Evolutionary conservation across 2,888 invertebrate species (phyloP), one percentile per base, ranked within the genome.

Genomic region (Iselma pallidipennis): DNA sequence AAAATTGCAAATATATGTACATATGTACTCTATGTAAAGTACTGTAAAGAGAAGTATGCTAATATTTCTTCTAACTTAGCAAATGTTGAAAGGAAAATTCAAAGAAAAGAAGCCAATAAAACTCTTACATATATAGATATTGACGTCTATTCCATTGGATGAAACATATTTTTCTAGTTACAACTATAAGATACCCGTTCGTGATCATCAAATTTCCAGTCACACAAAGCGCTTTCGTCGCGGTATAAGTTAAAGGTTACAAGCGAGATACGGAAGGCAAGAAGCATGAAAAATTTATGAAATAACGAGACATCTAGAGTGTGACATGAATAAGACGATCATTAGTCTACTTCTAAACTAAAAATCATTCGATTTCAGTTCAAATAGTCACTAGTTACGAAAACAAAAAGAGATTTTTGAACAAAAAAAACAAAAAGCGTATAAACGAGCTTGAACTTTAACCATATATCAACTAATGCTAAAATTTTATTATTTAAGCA

Each of bases 271-370:
- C 26, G 49, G 48, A 26, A 57, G 42, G 52, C 52, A 58, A 52
- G 45, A 49, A 51, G 29, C 58, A 57, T 58, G 58, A 62, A 62
- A 63, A 63, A 63, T 59, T 55, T 59, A 62, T 62, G 58, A 58
- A 62, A 62, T 58, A 62, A 62, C 51, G 50, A 54, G 57, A 37
- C 37, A 37, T 16, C 37, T 29, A 61, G 48, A 52, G 52, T 50
- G 59, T 53, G 63, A 63, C 59, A 54, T 58, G 56, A 55, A 55
- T 57, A n/a, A n/a, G 37, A 37, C 16, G 16, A 37, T 37, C 2
- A 37, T 37, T 7, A 29, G 7, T 16, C 37, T 16, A 16, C 6
- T 16, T 16, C 16, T 6, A 37, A 37, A n/a, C n/a, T 16, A 7
- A 37, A 37, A 37, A 16, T 37, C 16, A 37, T 37, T 16, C 16